A percentile compares a stretch with the other conserved stretches of the same genome.
Conservation (phyloP, 2,797 vertebrate genomes). For the Neostethus bicornis region DNA sequence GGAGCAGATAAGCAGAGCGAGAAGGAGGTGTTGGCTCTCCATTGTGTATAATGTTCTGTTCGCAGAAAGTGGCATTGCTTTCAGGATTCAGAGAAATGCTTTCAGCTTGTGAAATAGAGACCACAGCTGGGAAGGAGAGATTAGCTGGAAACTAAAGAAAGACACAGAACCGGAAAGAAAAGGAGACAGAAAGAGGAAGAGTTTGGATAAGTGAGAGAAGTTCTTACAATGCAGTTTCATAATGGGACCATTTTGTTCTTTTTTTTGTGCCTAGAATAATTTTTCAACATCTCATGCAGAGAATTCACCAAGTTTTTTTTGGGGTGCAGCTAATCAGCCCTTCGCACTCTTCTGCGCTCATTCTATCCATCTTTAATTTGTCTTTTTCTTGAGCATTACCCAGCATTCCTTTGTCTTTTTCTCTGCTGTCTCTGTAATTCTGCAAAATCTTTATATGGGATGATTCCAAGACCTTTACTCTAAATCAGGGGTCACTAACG, state of each 20-base stretch:
- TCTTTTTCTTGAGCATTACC: constrained; percentile 46
- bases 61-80: constrained; percentile 60
- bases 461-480: constrained; percentile 37
- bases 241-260: constrained; percentile 65
- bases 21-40: constrained; percentile 45
- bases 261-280: constrained; percentile 59
- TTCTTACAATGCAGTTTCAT: constrained; percentile 48
- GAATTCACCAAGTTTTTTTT: constrained; percentile 42
- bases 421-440: not conserved
- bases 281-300: constrained; percentile 47
- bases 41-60: constrained; percentile 50
- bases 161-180: constrained; percentile 41
- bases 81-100: constrained; percentile 57
- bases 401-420: constrained; percentile 10
- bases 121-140: constrained; percentile 61
- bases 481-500: constrained; percentile 44
- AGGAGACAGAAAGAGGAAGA: constrained; percentile 20
- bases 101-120: constrained; percentile 66
- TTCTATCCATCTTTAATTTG: constrained; percentile 57
- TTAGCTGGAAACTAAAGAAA: constrained; percentile 62
- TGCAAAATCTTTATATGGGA: constrained; percentile 25
- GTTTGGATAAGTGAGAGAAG: constrained; percentile 16
- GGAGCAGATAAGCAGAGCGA: constrained; percentile 57
- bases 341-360: constrained; percentile 29
- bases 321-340: constrained; percentile 54